These are phyloP conservation scores for Aelia acuminata DNA, from an alignment of 2,888 invertebrate species.

Conservation along the genomic window DNA sequence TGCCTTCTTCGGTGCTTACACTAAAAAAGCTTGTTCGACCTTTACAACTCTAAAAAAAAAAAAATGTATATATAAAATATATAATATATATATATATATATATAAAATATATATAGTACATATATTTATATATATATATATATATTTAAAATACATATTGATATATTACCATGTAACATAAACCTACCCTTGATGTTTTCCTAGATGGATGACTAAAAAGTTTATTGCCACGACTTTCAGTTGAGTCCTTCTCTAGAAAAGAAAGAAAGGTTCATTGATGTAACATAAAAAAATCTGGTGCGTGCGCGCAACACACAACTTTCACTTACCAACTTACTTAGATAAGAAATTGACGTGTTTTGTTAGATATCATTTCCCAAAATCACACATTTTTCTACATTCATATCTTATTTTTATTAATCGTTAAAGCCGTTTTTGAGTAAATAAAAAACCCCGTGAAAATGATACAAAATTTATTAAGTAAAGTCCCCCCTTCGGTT, in stretches of 20 bases:
- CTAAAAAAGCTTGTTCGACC: constrained; percentile 71
- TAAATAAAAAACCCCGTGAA: no score
- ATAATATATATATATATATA: neutral
- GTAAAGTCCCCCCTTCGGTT: no score
- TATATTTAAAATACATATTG: neutral
- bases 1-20: constrained; percentile 72
- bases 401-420: no score
- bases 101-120: neutral
- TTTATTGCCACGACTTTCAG: constrained; percentile 61
- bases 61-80: neutral
- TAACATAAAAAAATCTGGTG: no score
- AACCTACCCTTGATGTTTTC: constrained; percentile 63
- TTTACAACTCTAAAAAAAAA: constrained; percentile 69
- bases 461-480: no score
- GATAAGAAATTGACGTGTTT: no score
- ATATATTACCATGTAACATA: neutral
- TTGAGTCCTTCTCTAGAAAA: constrained; percentile 62
- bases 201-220: constrained; percentile 62
- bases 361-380: no score
- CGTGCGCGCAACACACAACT: no score
- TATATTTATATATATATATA: neutral
- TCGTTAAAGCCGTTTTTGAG: no score
- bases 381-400: no score
- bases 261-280: constrained; percentile 5
- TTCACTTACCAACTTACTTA: no score